These are phyloP conservation scores for Polietes domitor DNA, from an alignment of 2,888 invertebrate species.

Conservation along the genomic window DNA sequence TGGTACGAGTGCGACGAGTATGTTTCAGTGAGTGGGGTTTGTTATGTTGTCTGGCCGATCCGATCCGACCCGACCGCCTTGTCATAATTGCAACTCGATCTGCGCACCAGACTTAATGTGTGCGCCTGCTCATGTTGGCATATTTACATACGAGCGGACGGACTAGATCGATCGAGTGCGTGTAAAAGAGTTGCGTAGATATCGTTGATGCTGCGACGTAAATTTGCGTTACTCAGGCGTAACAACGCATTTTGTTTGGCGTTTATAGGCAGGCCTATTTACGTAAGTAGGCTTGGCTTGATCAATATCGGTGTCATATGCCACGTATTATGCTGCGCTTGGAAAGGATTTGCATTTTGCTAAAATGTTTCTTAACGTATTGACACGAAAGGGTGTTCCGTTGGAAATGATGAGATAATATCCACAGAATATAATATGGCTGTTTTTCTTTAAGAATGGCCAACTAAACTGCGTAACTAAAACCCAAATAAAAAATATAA, in stretches of 20 bases:
- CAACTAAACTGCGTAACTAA: too few relatives aligned
- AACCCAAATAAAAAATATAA: too few relatives aligned
- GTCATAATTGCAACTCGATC: conserved; percentile 12
- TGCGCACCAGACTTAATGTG: too few relatives aligned
- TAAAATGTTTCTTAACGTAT: too few relatives aligned
- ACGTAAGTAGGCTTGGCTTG: conserved; percentile 15
- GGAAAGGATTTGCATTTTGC: not conserved
- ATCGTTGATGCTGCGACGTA: too few relatives aligned
- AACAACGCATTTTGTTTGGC: not conserved
- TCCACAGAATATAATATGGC: too few relatives aligned
- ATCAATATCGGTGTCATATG: not conserved
- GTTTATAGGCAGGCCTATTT: not conserved
- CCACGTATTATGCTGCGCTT: not conserved
- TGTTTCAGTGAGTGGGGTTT: not conserved
- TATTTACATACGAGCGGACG: conserved; percentile 11
- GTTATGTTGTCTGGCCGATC: too few relatives aligned
- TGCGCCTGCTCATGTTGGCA: not conserved
- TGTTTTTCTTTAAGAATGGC: too few relatives aligned
- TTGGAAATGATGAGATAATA: too few relatives aligned
- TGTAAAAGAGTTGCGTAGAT: not conserved
- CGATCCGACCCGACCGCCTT: not conserved
- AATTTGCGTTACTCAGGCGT: too few relatives aligned
- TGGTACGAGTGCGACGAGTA: too few relatives aligned
- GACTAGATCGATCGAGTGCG: not conserved
- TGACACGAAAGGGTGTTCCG: too few relatives aligned